phyloP scores from a whole-genome alignment of 2,113 vertebrate genomes.

The Gymnarchus niloticus region DNA sequence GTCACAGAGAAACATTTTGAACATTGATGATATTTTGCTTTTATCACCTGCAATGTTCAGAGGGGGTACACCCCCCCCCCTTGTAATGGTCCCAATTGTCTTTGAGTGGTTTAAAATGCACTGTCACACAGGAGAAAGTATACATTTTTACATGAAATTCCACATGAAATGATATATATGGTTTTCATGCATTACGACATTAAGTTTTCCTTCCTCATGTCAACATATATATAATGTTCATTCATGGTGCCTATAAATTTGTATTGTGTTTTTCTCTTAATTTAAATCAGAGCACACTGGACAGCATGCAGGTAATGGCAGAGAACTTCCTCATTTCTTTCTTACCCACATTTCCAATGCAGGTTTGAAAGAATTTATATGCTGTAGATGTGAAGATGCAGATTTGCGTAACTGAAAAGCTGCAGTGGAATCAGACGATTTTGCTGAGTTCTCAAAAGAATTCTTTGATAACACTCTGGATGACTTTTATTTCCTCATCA shows the following conservation, averaged over 20 bases:
- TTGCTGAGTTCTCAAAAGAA: too few relatives aligned
- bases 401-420: not conserved
- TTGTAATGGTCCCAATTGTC: too few relatives aligned
- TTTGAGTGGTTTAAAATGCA: too few relatives aligned
- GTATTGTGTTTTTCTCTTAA: slow-evolving; percentile 49
- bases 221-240: not conserved
- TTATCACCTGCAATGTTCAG: too few relatives aligned
- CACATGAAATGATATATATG: not conserved
- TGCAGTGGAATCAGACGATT: too few relatives aligned
- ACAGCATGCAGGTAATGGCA: slow-evolving; percentile 91
- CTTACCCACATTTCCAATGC: not conserved
- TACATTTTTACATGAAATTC: not conserved
- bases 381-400: not conserved
- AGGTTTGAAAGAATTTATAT: not conserved
- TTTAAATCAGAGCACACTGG: slow-evolving; percentile 82
- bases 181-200: not conserved
- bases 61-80: too few relatives aligned
- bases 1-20: too few relatives aligned
- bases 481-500: too few relatives aligned
- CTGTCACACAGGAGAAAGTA: too few relatives aligned
- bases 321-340: slow-evolving; percentile 22
- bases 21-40: too few relatives aligned
- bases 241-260: not conserved
- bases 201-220: slow-evolving; percentile 29
- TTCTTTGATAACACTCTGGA: too few relatives aligned